phyloP scores from a whole-genome alignment of 1,140 invertebrate species.

The Pteromalus puparum region DNA sequence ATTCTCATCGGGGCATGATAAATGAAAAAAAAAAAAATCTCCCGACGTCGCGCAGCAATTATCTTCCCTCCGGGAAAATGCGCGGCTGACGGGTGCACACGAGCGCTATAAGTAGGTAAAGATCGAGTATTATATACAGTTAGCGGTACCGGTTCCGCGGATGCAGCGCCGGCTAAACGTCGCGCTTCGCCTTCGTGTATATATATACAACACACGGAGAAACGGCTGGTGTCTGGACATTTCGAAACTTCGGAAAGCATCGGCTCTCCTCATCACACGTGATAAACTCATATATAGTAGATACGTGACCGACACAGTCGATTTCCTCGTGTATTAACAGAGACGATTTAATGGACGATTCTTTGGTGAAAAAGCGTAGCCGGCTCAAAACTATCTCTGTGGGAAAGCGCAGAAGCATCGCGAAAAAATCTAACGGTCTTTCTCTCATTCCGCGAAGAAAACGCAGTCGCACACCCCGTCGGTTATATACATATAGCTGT shows the following conservation, averaged over 20 bases:
- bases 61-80: conserved; percentile 17
- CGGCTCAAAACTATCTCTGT: not conserved
- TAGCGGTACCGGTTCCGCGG: conserved; percentile 51
- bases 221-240: too few species aligned
- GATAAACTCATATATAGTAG: too few species aligned
- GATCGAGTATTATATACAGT: conserved; percentile 52
- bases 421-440: conserved; percentile 24
- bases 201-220: not conserved
- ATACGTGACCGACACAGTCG: too few species aligned
- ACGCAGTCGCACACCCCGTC: conserved; percentile 44
- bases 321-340: too few species aligned
- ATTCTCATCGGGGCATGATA: not conserved
- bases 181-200: not conserved
- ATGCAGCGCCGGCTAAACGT: conserved; percentile 20
- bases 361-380: too few species aligned
- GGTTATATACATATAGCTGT: conserved; percentile 32
- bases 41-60: conserved; percentile 11
- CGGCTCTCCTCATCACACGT: too few species aligned
- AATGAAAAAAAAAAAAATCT: not conserved
- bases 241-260: too few species aligned
- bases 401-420: not conserved
- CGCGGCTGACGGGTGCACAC: not conserved
- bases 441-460: conserved; percentile 27
- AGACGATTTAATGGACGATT: too few species aligned
- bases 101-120: conserved; percentile 47